Evolutionary conservation across 1,140 invertebrate genomes (phyloP), one percentile per base, ranked within the genome.

Genomic region (Cylas formicarius): DNA sequence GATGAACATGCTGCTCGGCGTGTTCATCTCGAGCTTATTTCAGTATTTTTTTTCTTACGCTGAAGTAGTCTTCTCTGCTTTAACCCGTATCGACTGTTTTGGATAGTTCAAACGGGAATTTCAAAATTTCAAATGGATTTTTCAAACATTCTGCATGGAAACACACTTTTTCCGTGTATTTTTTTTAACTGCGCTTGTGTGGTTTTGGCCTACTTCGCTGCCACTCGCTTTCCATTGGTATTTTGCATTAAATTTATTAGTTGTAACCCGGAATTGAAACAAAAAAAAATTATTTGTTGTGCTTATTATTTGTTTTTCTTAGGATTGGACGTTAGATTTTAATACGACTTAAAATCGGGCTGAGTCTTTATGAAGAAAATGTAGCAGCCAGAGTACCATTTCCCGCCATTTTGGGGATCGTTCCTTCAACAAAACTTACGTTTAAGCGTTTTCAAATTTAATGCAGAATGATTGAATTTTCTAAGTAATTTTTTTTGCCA

Each of bases 101-200:
- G 29, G 13, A 17, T 6, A 13, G 4, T 31, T 31, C 29, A 31
- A 13, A 26, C 8, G 8, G n/a, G 24, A 26, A 13, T 10, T 34
- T 17, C 32, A n/a, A 34, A 10, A 18, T 18, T 37, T 37, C 19
- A n/a, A 4, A n/a, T 37, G 2, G 24, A 9, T 18, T 59, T 59
- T 72, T 74, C 72, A 74, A 74, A 72, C 72, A 72, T 74, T 74
- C 72, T 74, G 72, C 72, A 74, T 74, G 72, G 68, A 66, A 71
- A 54, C 55, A 53, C 52, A 51, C 44, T 26, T 50, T 32, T 43
- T 28, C 47, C 42, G 44, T 44, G 48, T 45, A 13, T 48, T 27
- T 43, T 33, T 52, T 33, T 46, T 58, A 58, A 62, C 58, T 37
- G 13, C 21, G 50, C 54, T 57, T 62, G 56, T 53, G 43, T 60